Conservation (phyloP, 1,140 invertebrate genomes). For the Scaptomyza hsui region DNA sequence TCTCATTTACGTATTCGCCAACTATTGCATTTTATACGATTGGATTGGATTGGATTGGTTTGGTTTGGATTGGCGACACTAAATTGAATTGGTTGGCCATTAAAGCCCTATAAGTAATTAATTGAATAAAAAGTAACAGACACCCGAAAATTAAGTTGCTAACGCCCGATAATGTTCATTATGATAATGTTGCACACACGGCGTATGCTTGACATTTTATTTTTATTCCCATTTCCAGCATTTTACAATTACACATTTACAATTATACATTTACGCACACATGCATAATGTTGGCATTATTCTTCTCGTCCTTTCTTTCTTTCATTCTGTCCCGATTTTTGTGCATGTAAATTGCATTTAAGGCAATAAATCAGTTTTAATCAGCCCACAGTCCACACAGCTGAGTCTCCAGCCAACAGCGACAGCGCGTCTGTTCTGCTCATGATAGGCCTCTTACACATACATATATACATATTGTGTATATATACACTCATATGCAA, state of each 20-base stretch:
- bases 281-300: conserved; percentile 33
- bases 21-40: background rate
- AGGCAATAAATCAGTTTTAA: conserved; percentile 81
- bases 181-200: conserved; percentile 21
- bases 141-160: conserved; percentile 39
- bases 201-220: conserved; percentile 51
- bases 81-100: conserved; percentile 42
- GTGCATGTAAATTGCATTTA: conserved; percentile 80
- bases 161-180: conserved; percentile 34
- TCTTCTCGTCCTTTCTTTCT: conserved; percentile 19
- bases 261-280: background rate
- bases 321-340: conserved; percentile 63
- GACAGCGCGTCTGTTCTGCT: conserved; percentile 35
- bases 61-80: conserved; percentile 41
- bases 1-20: conserved; percentile 4
- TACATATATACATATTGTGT: conserved; percentile 9
- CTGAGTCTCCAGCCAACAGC: conserved; percentile 49
- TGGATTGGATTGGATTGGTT: conserved; percentile 7
- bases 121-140: conserved; percentile 60
- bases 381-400: conserved; percentile 65
- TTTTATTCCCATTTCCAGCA: conserved; percentile 10
- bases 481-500: conserved; percentile 22
- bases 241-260: background rate
- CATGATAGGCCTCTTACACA: conserved; percentile 45
- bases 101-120: conserved; percentile 43